Conservation (phyloP, 2,888 invertebrate species). For the Phanerotoma sp. region DNA sequence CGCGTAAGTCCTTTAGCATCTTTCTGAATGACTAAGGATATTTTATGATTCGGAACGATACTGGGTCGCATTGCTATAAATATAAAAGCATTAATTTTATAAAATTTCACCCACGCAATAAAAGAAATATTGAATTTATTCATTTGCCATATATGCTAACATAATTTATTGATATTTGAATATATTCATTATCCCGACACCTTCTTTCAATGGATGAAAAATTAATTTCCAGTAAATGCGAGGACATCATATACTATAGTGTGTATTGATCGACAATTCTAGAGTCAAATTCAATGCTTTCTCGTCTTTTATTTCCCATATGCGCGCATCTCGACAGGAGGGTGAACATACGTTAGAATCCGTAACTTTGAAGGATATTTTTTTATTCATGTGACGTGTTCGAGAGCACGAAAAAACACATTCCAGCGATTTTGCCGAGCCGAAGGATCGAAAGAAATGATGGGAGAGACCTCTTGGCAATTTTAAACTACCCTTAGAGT, state of each 20-base stretch:
- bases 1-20: conserved; percentile 31
- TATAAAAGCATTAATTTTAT: conserved; percentile 6
- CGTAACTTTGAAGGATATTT: conserved; percentile 56
- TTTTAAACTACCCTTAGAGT: conserved; percentile 40
- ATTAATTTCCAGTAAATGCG: no score
- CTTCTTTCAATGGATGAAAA: no score
- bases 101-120: conserved; percentile 2
- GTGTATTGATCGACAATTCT: conserved; percentile 10
- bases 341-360: conserved; percentile 34
- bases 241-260: no score
- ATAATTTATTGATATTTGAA: conserved; percentile 1
- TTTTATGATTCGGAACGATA: conserved; percentile 52
- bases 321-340: conserved; percentile 15
- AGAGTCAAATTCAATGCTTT: conserved; percentile 1
- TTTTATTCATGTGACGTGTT: conserved; percentile 56
- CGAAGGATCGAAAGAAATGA: not conserved
- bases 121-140: conserved; percentile 1
- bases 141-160: not conserved
- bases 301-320: conserved; percentile 20
- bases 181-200: no score
- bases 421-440: conserved; percentile 42
- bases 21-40: conserved; percentile 48
- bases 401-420: conserved; percentile 55
- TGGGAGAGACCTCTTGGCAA: conserved; percentile 31
- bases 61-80: conserved; percentile 7